Base-by-base conservation (phyloP, 1,140 invertebrate genomes). In the Anastrepha ludens region DNA sequence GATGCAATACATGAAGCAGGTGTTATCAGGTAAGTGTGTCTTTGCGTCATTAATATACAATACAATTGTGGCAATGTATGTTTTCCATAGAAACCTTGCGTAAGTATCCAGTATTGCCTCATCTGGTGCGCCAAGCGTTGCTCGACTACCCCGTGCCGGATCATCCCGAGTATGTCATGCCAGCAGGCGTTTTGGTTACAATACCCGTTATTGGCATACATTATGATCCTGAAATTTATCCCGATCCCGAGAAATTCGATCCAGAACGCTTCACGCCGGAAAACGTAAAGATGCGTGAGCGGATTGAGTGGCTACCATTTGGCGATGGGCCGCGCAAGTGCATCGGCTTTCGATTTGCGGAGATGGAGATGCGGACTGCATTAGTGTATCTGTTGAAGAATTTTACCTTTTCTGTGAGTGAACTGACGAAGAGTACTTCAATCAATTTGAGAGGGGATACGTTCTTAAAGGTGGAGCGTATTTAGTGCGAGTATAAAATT, bases 141-240 rank as follows among this genome's bases (percentile, higher is more conserved):
- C 88, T 88, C 20, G 92, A 94, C 86, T 94, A 93, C 87, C 90
- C 91, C 87, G 89, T 94, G 4, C 93, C 94, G 0, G 91, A 88
- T 0, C 87, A 92, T 87, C 89, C 91, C 13, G 91, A 92, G 0
- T 91, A 91, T 87, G 89, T 90, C 2, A 92, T 93, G 47, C 67
- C 17, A 89, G 91, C 74, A 90, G 91, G 90, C 8, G 92, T 90
- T 88, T 88, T 7, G 0, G 91, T 95, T 3, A 74, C 94, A 7
- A 94, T 96, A 85, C 95, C 95, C 2, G 93, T 88, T 94, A 93
- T 92, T 86, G 94, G 93, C 11, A 91, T 96, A 47, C 96, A 96
- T 89, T 91, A 91, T 55, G 94, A 96, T 91, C 88, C 93, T 29
- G 89, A 92, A 13, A 92, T 94, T 87, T 96, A 93, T 90, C 94